Conservation (phyloP, 2,113 vertebrate genomes). For the Sinocyclocheilus rhinocerous region DNA sequence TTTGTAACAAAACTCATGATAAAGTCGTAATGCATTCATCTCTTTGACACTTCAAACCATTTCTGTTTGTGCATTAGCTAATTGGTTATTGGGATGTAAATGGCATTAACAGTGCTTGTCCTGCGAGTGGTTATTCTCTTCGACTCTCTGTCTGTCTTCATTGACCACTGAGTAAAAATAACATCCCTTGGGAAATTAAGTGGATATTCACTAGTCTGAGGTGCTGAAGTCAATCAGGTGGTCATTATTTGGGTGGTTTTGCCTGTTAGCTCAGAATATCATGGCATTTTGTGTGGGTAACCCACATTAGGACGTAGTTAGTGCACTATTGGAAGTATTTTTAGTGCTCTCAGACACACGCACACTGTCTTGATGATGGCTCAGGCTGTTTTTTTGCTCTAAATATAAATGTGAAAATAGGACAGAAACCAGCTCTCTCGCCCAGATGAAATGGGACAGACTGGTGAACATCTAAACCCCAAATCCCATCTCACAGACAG, state of each 20-base stretch:
- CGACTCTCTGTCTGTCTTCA: not conserved
- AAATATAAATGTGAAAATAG: conserved; percentile 54
- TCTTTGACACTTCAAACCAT: not conserved
- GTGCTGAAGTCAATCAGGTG: not conserved
- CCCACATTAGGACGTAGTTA: not conserved
- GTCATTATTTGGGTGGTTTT: not conserved
- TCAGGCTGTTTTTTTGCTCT: conserved; percentile 36
- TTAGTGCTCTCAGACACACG: conserved; percentile 2
- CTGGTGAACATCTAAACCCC: not conserved
- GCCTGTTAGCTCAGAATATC: not conserved
- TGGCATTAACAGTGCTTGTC: not conserved
- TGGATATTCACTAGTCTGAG: not conserved
- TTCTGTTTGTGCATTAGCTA: not conserved
- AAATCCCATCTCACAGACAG: no score
- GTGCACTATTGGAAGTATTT: not conserved
- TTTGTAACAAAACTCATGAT: not conserved
- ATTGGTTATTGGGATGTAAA: not conserved
- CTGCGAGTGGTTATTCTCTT: not conserved
- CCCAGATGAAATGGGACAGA: not conserved
- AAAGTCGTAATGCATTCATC: not conserved
- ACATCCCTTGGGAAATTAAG: conserved; percentile 13
- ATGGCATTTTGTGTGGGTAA: not conserved
- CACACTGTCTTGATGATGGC: conserved; percentile 52
- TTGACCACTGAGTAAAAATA: not conserved
- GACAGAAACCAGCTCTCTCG: conserved; percentile 49